Base-by-base conservation (phyloP, 2,888 invertebrate species). In the Charanyca ferruginea region DNA sequence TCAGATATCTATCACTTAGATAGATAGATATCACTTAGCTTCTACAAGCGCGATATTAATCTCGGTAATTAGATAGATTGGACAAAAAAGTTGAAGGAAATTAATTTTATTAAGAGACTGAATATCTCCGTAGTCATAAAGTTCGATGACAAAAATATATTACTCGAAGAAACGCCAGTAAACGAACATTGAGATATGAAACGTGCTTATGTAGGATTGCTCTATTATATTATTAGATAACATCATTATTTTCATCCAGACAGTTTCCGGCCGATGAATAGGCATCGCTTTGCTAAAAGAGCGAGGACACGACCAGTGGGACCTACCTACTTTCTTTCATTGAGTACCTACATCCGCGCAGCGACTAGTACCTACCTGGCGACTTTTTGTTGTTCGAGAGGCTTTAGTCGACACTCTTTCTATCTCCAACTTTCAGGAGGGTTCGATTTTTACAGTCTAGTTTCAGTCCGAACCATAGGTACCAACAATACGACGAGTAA, bases 21-120 rank as follows among this genome's bases (percentile, higher is more conserved):
- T 28, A 28, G 28, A 28, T 7, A 28, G 28, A 28, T 7, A 28
- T 28, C 4, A 3, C 28, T n/a, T n/a, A n/a, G n/a, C n/a, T n/a
- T n/a, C 54, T 52, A 44, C 32, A 65, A 64, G 42, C 18, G 32
- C 13, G 38, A 55, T 65, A 67, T 65, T 55, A 67, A 77, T 80
- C 60, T 70, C 18, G 58, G 55, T 81, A 73, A 70, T 70, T 64
- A 57, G 38, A 38, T 47, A 51, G 54, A 62, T 66, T 60, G 49
- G 45, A 57, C 41, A 51, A 67, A 61, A 61, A 81, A 61, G 42
- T 59, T 53, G 42, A 63, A n/a, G 35, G 35, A 69, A 73, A 77
- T 77, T 80, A 77, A 77, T 38, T 38, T 65, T 64, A 64, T 77
- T 77, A 68, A 45, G 44, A 64, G 44, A 61, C 58, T 61, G 48